Evolutionary conservation across 2,797 vertebrate species (phyloP).

Genomic region (Gastrophryne carolinensis): DNA sequence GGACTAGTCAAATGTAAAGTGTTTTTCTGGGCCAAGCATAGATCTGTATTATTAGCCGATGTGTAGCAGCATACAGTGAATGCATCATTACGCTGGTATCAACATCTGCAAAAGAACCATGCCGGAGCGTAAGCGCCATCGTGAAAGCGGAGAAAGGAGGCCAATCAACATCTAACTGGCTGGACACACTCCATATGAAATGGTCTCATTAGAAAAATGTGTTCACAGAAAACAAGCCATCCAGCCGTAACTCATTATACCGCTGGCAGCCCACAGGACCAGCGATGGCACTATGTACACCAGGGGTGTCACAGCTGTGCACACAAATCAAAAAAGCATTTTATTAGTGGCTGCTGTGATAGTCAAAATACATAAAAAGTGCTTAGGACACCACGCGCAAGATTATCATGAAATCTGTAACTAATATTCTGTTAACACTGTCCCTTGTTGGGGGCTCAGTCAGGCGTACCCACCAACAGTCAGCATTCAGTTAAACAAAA

Average conservation of each 20-base stretch:
- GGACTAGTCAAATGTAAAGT: no score
- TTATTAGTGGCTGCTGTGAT: not conserved
- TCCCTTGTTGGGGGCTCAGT: no score
- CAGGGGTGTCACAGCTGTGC: not conserved
- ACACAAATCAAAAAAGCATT: not conserved
- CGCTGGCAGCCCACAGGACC: not conserved
- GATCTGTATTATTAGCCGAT: no score
- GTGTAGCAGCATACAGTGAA: not conserved
- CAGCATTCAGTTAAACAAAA: no score
- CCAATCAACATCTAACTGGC: not conserved
- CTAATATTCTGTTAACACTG: no score
- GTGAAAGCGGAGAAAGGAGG: not conserved
- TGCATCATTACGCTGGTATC: not conserved
- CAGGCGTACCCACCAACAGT: no score
- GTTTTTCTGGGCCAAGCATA: no score
- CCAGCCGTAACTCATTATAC: not conserved
- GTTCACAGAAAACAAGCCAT: not conserved
- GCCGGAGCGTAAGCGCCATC: not conserved
- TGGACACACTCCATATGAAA: not conserved
- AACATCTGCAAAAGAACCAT: not conserved
- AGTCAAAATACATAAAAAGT: not conserved
- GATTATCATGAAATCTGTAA: no score
- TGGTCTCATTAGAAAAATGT: not conserved
- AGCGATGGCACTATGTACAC: not conserved
- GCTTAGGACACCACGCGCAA: no score